Evolutionary conservation across 2,113 vertebrate genomes (phyloP).

Genomic region (Perccottus glenii): DNA sequence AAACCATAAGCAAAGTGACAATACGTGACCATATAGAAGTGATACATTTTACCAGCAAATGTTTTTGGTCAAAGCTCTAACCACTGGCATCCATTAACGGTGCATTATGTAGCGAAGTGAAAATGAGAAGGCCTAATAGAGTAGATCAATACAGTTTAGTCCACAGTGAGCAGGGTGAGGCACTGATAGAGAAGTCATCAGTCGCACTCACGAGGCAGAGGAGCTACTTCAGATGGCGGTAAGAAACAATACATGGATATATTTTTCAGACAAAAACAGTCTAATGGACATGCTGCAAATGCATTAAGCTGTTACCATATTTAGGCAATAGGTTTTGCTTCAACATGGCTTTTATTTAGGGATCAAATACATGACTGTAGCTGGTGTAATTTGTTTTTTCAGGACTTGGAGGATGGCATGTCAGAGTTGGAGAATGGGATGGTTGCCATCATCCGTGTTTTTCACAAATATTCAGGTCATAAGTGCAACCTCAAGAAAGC

Average conservation of each 20-base stretch:
- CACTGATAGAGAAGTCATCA: slow-evolving; percentile 21
- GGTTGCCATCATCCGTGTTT: slow-evolving; percentile 71
- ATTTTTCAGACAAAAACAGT: neutral
- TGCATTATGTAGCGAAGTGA: slow-evolving; percentile 34
- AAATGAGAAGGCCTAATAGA: slow-evolving; percentile 8
- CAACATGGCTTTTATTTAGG: neutral
- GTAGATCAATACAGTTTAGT: slow-evolving; percentile 52
- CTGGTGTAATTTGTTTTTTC: slow-evolving; percentile 10
- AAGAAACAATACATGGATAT: slow-evolving; percentile 27
- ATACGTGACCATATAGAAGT: slow-evolving; percentile 23
- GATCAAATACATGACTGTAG: neutral
- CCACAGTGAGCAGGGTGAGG: slow-evolving; percentile 48
- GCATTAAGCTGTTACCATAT: too few species aligned
- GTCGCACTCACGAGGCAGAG: slow-evolving; percentile 12
- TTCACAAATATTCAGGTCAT: slow-evolving; percentile 76
- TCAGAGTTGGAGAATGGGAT: slow-evolving; percentile 75
- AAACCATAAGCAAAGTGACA: neutral
- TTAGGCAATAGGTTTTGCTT: neutral
- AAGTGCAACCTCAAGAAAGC: slow-evolving; percentile 77
- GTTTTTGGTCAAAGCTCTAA: slow-evolving; percentile 31
- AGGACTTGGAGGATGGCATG: slow-evolving; percentile 46
- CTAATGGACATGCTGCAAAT: neutral
- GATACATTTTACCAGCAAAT: slow-evolving; percentile 39
- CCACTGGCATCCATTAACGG: slow-evolving; percentile 59
- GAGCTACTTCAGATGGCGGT: slow-evolving; percentile 58